Evolutionary conservation across 2,888 invertebrate genomes (phyloP), one percentile per base, ranked within the genome.

Genomic region (Aspidiotus destructor): DNA sequence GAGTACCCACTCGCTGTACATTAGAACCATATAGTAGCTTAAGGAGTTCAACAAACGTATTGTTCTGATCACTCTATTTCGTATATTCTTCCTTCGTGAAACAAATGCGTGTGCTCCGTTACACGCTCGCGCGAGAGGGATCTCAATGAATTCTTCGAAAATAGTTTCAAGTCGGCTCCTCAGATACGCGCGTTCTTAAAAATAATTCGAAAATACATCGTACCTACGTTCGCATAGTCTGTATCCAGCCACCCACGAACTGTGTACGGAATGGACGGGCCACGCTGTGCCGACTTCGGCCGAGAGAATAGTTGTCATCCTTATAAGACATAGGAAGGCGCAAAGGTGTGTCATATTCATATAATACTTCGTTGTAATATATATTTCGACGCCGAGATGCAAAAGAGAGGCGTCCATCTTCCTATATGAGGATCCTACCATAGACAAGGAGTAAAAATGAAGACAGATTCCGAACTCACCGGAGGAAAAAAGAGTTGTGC

Each of bases 341-440:
- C 67, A 67, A 67, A 67, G 67, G 67, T 60, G 67, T 67, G 67
- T 67, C 67, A 67, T 67, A 67, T 67, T 58, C 57, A 60, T 55
- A 55, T 16, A 17, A 28, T 40, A 52, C 57, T 58, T 44, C 44
- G 28, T 44, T 60, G 52, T 58, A 58, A 58, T 48, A 57, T 65
- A 67, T 67, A 28, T 40, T 57, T 65, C 57, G 41, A 11, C 28
- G 8, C 60, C 44, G 58, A 42, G 40, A 16, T 41, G 57, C 53
- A 63, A 63, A 63, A 63, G 28, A 28, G 28, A 28, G 54, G 63
- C 65, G 55, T 65, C 57, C 65, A 57, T 65, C 65, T 65, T 65
- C 16, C 55, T 55, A 55, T 16, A n/a, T 10, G 41, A 54, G 40
- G 41, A 63, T 10, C n/a, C 10, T 55, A n/a, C 1, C 58, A 28